These are phyloP conservation scores for Elegia similella DNA, from an alignment of 2,888 invertebrate genomes.

Conservation along the genomic window DNA sequence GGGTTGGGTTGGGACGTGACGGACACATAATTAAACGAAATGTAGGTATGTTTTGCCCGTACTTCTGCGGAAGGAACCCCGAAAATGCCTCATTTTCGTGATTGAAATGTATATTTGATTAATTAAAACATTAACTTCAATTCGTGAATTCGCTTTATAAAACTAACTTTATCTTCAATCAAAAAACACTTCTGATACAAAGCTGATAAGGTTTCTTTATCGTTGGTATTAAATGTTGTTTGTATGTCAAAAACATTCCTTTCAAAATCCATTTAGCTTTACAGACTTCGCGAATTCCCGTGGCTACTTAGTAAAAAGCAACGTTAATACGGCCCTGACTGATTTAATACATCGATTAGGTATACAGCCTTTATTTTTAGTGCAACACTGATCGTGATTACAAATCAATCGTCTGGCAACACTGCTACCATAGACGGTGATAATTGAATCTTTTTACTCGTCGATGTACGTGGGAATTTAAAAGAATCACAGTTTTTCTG, in stretches of 20 bases:
- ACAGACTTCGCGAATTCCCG: conserved; percentile 22
- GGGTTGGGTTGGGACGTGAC: not conserved
- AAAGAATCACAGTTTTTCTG: not conserved
- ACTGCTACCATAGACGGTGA: conserved; percentile 20
- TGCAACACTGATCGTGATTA: conserved; percentile 33
- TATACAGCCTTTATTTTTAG: conserved; percentile 35
- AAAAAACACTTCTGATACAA: conserved; percentile 5
- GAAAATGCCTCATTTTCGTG: conserved; percentile 5
- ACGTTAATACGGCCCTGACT: conserved; percentile 29
- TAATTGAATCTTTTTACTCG: conserved; percentile 27
- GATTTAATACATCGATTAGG: conserved; percentile 38
- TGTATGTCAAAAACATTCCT: conserved; percentile 15
- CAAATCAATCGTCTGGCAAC: conserved; percentile 35
- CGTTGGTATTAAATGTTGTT: not conserved
- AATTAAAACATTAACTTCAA: conserved; percentile 27
- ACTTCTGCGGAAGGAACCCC: conserved; percentile 16
- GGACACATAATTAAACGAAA: conserved; percentile 22
- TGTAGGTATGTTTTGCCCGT: conserved; percentile 19
- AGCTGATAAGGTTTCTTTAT: not conserved
- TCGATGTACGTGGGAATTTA: conserved; percentile 7
- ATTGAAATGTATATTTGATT: conserved; percentile 17
- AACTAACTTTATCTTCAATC: not conserved
- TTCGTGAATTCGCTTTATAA: conserved; percentile 20
- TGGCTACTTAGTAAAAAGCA: conserved; percentile 32
- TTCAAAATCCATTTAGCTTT: conserved; percentile 22